phyloP scores from a whole-genome alignment of 1,140 invertebrate species.

The Odontomachus brunneus region DNA sequence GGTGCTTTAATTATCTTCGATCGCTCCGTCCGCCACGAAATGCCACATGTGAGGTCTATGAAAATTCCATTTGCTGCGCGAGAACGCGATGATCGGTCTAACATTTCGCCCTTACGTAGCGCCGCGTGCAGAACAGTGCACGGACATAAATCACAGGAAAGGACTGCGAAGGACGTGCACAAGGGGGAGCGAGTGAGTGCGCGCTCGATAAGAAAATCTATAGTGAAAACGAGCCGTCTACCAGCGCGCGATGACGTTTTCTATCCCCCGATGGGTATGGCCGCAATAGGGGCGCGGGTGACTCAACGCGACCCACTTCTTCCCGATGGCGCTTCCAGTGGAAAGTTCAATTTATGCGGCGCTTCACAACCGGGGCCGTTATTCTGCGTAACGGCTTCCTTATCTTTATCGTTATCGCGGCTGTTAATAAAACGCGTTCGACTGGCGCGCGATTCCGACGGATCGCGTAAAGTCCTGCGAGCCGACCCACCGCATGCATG shows the following conservation, averaged over 20 bases:
- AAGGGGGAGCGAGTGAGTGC: neutral
- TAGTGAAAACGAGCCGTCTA: neutral
- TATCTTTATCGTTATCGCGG: too few relatives aligned
- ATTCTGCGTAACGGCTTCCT: too few relatives aligned
- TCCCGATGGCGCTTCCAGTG: too few relatives aligned
- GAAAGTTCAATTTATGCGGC: too few relatives aligned
- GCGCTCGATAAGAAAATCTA: slow-evolving; percentile 29
- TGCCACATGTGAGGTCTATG: slow-evolving; percentile 36
- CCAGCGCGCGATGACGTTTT: slow-evolving; percentile 5
- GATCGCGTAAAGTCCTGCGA: too few relatives aligned
- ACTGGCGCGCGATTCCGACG: too few relatives aligned
- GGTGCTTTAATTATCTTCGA: slow-evolving; percentile 49
- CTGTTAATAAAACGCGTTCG: too few relatives aligned
- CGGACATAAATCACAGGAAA: slow-evolving; percentile 35
- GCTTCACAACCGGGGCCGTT: too few relatives aligned
- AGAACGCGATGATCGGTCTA: slow-evolving; percentile 42
- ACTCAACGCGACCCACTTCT: neutral
- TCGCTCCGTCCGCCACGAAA: slow-evolving; percentile 25
- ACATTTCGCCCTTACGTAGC: slow-evolving; percentile 41
- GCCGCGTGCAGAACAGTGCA: too few relatives aligned
- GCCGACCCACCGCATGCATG: too few relatives aligned
- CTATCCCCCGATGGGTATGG: neutral
- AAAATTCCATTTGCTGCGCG: slow-evolving; percentile 34
- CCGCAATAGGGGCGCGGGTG: neutral
- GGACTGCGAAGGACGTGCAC: neutral